Evolutionary conservation across 2,797 vertebrate genomes (phyloP), one percentile per base, ranked within the genome.

Genomic region (Acipenser oxyrinchus): DNA sequence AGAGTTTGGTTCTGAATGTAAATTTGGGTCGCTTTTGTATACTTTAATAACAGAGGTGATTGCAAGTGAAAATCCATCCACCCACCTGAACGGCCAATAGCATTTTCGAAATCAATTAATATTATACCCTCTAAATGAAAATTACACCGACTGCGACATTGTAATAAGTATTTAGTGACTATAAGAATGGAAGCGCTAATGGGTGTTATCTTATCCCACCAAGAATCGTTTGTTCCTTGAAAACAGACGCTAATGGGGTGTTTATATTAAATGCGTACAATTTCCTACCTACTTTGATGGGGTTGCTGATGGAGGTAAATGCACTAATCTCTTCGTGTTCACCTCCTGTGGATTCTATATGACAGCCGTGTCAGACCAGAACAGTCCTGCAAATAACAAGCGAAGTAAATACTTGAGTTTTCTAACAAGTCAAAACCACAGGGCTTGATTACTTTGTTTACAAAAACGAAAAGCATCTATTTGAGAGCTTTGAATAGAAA

Each of bases 291-390:
- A 83, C 79, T 77, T 73, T 80, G 83, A 73, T 72, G 71, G 77
- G 72, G 78, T 66, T 72, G 71, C 70, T 81, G 81, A 83, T 83
- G 78, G 77, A 2, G 75, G 84, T 86, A 87, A 88, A 86, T 84
- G 86, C 77, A 75, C 82, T 90, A 87, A 91, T 88, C 84, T 88
- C 83, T 84, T 83, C 88, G 84, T 81, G 75, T 72, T 81, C 71
- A 72, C 82, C 79, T 84, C 87, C 86, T 73, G 84, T 69, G 82
- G 87, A 83, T 84, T 83, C 67, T 70, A 71, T 75, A 71, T 73
- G 73, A 78, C 69, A 78, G 73, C 76, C 77, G 88, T 86, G 89
- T 87, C 76, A 81, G 80, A 78, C 79, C 51, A 66, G 4, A 37
- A 78, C 71, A 73, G 67, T 83, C 83, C 73, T 73, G 78, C 85